Evolutionary conservation across 2,113 vertebrate species (phyloP), one percentile per base, ranked within the genome.

Genomic region (Gulo gulo): DNA sequence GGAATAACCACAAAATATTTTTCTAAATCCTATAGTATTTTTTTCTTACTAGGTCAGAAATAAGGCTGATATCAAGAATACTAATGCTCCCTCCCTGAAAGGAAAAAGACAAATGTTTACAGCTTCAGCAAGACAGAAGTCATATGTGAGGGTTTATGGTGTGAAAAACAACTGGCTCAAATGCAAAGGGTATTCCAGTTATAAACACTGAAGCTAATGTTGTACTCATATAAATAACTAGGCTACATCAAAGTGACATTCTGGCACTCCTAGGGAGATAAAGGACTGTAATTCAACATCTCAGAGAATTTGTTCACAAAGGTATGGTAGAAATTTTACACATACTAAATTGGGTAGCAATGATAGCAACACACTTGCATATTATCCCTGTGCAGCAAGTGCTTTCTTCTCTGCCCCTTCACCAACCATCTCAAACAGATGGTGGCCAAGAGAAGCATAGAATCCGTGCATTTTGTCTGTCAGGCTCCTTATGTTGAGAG

Each of bases 361-460:
- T 16, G 4, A 78, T 9, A 42, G 88, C 36, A 82, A 79, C 55
- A 94, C 6, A 23, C 24, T 18, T 87, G 73, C 80, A 26, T 47
- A 61, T 18, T 34, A 87, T 2, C 15, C 13, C 6, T 2, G 26
- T 16, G 36, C 52, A 73, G 61, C n/a, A 21, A 76, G 59, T 6
- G 6, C 34, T 59, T 67, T 55, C 59, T 84, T 63, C 57, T 82
- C 52, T 55, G 61, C 78, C 50, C 74, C n/a, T 76, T 96, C 84
- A 14, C 82, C 76, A 83, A 23, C 36, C 21, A 34, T 82, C 73
- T 61, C 96, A 95, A 98, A 98, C 98, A 99, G 98, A 98, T 98
- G 98, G 98, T 91, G 88, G 39, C 89, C 5, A 67, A 93, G 97
- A 97, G 96, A 97, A 98, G 97, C 63, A 97, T 3, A 0, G 45